Evolutionary conservation across 1,140 invertebrate genomes (phyloP).

Genomic region (Chionoecetes opilio): DNA sequence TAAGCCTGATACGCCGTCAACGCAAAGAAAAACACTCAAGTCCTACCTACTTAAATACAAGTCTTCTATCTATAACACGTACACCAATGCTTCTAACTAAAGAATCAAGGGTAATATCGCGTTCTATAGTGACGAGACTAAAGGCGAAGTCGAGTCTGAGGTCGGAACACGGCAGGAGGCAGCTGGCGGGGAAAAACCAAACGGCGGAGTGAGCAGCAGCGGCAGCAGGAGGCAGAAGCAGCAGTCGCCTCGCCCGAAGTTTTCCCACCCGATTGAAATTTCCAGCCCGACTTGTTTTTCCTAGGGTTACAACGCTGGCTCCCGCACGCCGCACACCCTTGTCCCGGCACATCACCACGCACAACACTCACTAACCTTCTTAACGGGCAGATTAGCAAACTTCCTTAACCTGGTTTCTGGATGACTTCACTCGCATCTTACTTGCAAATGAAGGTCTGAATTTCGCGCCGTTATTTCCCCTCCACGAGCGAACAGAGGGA

Average conservation of each 20-base stretch:
- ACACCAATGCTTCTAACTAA: not conserved
- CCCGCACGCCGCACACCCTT: not conserved
- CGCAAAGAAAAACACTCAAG: not conserved
- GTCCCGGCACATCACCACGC: constrained; percentile 55
- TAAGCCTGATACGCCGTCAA: not conserved
- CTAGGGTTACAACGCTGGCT: not conserved
- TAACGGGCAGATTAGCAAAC: constrained; percentile 65
- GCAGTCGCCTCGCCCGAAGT: constrained; percentile 55
- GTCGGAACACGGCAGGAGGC: constrained; percentile 3
- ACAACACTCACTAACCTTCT: constrained; percentile 49
- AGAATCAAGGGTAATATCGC: not conserved
- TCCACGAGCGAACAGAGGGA: not conserved
- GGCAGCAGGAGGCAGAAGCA: not conserved
- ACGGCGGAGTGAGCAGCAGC: constrained; percentile 56
- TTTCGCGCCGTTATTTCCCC: constrained; percentile 55
- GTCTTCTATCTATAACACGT: not conserved
- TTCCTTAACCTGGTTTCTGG: constrained; percentile 71
- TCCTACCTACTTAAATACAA: too few relatives aligned
- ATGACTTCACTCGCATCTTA: constrained; percentile 67
- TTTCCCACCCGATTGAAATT: constrained; percentile 69
- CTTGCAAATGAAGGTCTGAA: constrained; percentile 71
- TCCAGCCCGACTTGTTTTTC: constrained; percentile 56
- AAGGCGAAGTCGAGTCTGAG: constrained; percentile 32
- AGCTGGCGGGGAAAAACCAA: constrained; percentile 56
- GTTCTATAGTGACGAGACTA: not conserved